phyloP scores from a whole-genome alignment of 1,140 invertebrate genomes.

The Drusus annulatus region DNA sequence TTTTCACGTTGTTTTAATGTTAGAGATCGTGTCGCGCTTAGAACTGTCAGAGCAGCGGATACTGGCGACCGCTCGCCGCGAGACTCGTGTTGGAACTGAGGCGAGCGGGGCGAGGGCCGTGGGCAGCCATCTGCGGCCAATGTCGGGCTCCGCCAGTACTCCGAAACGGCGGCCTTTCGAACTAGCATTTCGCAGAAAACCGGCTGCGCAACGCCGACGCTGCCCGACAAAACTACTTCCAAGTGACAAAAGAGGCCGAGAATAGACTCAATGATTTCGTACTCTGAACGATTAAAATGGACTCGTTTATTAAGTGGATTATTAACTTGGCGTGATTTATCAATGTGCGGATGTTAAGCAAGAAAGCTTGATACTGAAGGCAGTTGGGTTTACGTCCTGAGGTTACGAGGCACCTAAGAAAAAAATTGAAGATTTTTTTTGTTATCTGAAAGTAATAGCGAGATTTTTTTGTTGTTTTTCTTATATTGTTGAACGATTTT shows the following conservation, averaged over 20 bases:
- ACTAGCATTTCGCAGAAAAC: conserved; percentile 36
- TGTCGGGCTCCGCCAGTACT: conserved; percentile 20
- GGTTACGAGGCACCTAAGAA: not conserved
- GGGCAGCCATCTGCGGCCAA: conserved; percentile 22
- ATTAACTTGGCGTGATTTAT: conserved; percentile 21
- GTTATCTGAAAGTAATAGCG: not conserved
- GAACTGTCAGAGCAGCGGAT: conserved; percentile 16
- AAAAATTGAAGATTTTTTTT: not conserved
- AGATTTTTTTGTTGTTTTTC: not conserved
- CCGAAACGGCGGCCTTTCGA: conserved; percentile 39
- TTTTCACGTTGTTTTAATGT: not conserved
- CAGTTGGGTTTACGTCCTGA: not conserved
- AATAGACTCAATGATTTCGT: not conserved
- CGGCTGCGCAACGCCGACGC: not conserved
- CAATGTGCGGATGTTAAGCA: conserved; percentile 5
- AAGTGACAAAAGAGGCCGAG: conserved; percentile 13
- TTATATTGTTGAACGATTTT: not conserved
- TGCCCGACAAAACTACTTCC: not conserved
- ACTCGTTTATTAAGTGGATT: conserved; percentile 4
- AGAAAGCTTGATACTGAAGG: conserved; percentile 16
- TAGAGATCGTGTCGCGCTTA: conserved; percentile 1
- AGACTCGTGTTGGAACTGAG: conserved; percentile 2
- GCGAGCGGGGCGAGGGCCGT: not conserved
- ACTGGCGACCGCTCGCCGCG: not conserved
- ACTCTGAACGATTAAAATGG: not conserved